These are phyloP conservation scores for Tragelaphus strepsiceros DNA, from an alignment of 2,113 vertebrate species.

Conservation along the genomic window DNA sequence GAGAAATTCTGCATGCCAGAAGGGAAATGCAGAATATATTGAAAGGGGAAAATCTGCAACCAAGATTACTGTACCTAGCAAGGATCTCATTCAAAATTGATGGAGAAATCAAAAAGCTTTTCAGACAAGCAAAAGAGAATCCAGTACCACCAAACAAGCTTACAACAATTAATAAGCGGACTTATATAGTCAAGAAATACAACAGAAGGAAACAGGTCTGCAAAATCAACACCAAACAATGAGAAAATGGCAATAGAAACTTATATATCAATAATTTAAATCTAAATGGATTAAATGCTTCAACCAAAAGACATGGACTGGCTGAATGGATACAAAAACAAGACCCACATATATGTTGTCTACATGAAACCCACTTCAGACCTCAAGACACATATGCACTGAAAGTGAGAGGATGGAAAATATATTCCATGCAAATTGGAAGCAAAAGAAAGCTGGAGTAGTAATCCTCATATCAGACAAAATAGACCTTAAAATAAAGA, in stretches of 20 bases:
- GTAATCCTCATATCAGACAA: neutral
- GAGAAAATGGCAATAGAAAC: neutral
- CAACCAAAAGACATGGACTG: neutral
- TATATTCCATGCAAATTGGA: neutral
- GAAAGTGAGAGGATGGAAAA: neutral
- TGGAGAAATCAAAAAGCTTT: neutral
- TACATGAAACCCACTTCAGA: neutral
- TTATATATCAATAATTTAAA: neutral
- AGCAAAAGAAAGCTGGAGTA: neutral
- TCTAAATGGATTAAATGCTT: neutral
- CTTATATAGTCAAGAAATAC: neutral
- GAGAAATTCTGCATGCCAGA: neutral
- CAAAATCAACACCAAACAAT: neutral
- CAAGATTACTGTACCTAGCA: neutral
- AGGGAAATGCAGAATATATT: neutral
- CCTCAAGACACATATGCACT: neutral
- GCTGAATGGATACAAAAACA: neutral
- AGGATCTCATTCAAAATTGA: neutral
- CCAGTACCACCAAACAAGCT: neutral
- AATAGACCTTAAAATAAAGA: neutral
- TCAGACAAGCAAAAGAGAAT: neutral
- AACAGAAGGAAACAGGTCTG: neutral
- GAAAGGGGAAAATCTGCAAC: neutral
- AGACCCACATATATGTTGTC: neutral
- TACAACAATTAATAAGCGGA: neutral